Percentiles rank a stretch among this genome's conserved stretches.
Evolutionary conservation across 2,113 vertebrate species (phyloP).

Genomic region (Podarcis raffonei): DNA sequence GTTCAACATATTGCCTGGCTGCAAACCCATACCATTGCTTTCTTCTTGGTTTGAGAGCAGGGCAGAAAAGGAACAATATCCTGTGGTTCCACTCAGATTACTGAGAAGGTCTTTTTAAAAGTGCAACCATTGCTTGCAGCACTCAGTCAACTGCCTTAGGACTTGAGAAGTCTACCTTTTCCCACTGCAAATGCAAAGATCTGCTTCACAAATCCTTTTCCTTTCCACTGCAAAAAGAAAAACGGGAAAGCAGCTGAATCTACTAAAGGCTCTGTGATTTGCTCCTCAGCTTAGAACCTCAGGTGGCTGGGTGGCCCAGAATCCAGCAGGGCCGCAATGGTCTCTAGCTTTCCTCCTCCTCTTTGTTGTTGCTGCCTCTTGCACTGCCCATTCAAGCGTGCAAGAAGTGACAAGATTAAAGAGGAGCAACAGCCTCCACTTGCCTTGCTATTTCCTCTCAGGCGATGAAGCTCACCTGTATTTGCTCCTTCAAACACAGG

Average conservation of each 20-base stretch:
- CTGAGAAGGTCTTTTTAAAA: neutral
- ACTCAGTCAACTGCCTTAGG: neutral
- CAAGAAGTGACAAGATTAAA: too few species aligned
- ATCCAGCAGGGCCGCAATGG: too few species aligned
- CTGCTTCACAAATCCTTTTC: neutral
- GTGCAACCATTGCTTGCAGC: neutral
- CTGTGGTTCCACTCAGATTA: neutral
- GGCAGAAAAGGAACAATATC: neutral
- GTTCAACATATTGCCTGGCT: neutral
- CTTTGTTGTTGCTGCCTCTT: too few species aligned
- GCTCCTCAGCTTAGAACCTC: neutral
- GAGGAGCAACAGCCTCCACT: too few species aligned
- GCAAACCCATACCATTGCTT: neutral
- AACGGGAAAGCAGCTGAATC: neutral
- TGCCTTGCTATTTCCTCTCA: too few species aligned
- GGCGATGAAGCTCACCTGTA: too few species aligned
- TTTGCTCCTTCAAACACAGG: too few species aligned
- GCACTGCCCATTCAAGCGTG: too few species aligned
- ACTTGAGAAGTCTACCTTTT: neutral
- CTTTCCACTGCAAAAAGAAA: neutral
- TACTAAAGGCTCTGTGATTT: neutral
- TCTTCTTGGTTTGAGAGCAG: neutral
- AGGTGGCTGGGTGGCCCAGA: too few species aligned
- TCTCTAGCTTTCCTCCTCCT: too few species aligned
- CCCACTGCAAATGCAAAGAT: neutral